phyloP scores from a whole-genome alignment of 2,797 vertebrate genomes.

The Amphiprion clarkii region DNA sequence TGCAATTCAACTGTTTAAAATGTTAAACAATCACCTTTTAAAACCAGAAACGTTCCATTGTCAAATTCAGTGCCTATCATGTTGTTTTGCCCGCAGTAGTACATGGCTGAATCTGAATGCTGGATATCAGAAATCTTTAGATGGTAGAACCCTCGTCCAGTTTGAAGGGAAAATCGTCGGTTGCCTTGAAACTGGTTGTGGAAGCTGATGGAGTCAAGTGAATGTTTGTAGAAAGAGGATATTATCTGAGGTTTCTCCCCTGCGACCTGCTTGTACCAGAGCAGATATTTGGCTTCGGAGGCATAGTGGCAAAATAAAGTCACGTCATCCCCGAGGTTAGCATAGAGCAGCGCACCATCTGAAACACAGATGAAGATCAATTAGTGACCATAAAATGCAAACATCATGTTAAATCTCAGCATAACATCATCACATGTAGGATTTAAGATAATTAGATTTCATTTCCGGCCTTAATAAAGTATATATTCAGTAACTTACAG shows the following conservation, averaged over 20 bases:
- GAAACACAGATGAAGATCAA: constrained; percentile 29
- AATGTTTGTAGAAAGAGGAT: constrained; percentile 30
- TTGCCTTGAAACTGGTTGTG: constrained; percentile 30
- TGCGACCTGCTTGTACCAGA: constrained; percentile 64
- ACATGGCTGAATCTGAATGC: constrained; percentile 49
- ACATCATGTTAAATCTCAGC: too few species aligned
- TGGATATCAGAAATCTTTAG: constrained; percentile 52
- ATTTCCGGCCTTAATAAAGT: background rate
- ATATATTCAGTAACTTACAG: constrained; percentile 30
- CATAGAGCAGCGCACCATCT: constrained; percentile 46
- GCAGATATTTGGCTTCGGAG: background rate
- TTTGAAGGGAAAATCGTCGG: constrained; percentile 38
- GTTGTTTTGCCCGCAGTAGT: constrained; percentile 50
- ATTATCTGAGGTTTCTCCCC: constrained; percentile 48
- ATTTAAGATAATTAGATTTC: background rate
- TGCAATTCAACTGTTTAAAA: background rate
- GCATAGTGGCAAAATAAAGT: constrained; percentile 49
- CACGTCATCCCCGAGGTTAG: constrained; percentile 45
- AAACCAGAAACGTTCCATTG: constrained; percentile 24
- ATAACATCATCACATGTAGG: background rate
- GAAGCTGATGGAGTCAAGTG: accelerated
- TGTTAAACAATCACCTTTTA: constrained; percentile 45
- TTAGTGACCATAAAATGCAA: too few species aligned
- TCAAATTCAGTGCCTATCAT: constrained; percentile 5
- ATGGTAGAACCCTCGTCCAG: constrained; percentile 14